Conservation (phyloP, 2,113 vertebrate species). For the Tragelaphus imberbis region DNA sequence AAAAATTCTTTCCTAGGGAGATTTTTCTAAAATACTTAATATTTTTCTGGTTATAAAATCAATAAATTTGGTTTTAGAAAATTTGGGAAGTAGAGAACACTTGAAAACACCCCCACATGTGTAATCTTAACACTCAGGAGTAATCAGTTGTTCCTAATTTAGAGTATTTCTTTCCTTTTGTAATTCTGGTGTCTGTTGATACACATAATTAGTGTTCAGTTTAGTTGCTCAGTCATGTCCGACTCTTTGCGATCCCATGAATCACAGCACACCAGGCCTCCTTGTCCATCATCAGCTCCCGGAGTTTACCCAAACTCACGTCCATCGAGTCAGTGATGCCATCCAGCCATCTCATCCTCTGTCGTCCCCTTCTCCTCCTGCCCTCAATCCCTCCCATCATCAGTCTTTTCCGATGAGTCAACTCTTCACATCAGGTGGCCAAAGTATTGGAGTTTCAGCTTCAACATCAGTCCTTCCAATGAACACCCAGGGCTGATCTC, state of each 20-base stretch:
- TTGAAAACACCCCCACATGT: not conserved
- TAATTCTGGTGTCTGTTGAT: not conserved
- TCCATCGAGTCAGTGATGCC: not conserved
- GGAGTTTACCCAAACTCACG: rapidly evolving
- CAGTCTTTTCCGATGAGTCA: no score
- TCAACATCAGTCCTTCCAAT: no score
- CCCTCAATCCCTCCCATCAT: no score
- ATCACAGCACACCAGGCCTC: rapidly evolving
- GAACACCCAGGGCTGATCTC: no score
- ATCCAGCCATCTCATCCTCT: not conserved
- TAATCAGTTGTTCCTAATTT: not conserved
- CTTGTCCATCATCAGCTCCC: not conserved
- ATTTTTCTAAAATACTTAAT: not conserved
- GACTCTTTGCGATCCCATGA: not conserved
- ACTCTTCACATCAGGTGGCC: rapidly evolving
- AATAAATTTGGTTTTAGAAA: not conserved
- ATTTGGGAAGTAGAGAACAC: not conserved
- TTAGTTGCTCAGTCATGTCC: not conserved
- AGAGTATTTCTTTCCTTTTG: not conserved
- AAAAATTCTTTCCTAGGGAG: not conserved
- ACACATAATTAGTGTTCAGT: no score
- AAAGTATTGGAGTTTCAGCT: no score
- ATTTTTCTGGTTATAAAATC: slow-evolving; percentile 15
- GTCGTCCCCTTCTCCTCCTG: no score
- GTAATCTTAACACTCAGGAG: not conserved